These are phyloP conservation scores for Orchesellides sinensis DNA, from an alignment of 2,888 invertebrate species.

Conservation along the genomic window DNA sequence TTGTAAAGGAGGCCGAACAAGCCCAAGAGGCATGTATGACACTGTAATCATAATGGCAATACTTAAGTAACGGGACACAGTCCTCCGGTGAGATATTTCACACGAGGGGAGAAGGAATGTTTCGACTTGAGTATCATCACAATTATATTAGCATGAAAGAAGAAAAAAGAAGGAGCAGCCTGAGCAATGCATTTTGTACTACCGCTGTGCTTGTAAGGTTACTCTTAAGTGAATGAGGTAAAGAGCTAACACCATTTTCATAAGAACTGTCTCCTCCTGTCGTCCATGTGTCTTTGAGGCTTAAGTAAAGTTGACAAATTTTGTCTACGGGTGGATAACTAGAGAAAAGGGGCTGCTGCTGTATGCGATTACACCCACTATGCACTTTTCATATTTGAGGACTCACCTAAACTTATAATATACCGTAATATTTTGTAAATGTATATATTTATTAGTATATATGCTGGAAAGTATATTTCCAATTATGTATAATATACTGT, in stretches of 20 bases:
- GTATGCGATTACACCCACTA: too few species aligned
- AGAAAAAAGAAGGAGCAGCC: slow-evolving; percentile 25
- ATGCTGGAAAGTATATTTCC: too few species aligned
- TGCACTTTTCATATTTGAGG: too few species aligned
- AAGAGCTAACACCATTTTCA: slow-evolving; percentile 11
- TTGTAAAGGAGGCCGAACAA: slow-evolving; percentile 42
- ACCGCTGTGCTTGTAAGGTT: not conserved
- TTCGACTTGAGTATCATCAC: slow-evolving; percentile 6
- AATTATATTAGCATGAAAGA: slow-evolving; percentile 12
- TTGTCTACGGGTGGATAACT: slow-evolving; percentile 64
- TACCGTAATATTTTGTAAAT: not conserved
- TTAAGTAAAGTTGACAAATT: slow-evolving; percentile 72
- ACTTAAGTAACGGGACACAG: slow-evolving; percentile 43
- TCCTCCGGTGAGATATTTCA: slow-evolving; percentile 60
- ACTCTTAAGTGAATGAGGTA: not conserved
- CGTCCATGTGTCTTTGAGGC: slow-evolving; percentile 63
- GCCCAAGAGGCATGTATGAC: slow-evolving; percentile 56
- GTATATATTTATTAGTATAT: too few species aligned
- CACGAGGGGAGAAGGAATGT: slow-evolving; percentile 39
- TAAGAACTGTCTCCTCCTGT: slow-evolving; percentile 58
- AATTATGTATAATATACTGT: not conserved
- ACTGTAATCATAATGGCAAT: slow-evolving; percentile 47
- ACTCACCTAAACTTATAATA: not conserved
- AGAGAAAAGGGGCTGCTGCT: not conserved
- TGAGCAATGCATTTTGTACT: not conserved